These are phyloP conservation scores for Xylophagus ater DNA, from an alignment of 2,888 invertebrate species.

Conservation along the genomic window DNA sequence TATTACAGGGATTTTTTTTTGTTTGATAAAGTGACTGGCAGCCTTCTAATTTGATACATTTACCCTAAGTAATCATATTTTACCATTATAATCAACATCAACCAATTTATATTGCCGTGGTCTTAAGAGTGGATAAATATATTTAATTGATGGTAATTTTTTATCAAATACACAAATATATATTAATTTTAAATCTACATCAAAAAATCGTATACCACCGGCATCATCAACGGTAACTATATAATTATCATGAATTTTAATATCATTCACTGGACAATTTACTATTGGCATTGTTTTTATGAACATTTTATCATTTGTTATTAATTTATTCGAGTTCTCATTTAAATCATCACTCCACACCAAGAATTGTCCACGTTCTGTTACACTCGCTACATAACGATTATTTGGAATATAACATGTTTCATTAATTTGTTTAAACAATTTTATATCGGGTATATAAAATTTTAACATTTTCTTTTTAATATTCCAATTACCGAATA, in stretches of 20 bases:
- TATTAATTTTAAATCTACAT: slow-evolving; percentile 44
- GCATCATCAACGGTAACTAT: slow-evolving; percentile 44
- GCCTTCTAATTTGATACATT: too few relatives aligned
- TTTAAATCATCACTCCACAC: slow-evolving; percentile 44
- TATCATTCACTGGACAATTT: slow-evolving; percentile 39
- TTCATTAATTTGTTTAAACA: slow-evolving; percentile 28
- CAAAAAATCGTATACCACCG: slow-evolving; percentile 50
- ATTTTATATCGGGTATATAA: slow-evolving; percentile 16
- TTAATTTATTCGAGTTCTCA: slow-evolving; percentile 13
- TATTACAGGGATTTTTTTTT: too few relatives aligned
- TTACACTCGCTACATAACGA: slow-evolving; percentile 43
- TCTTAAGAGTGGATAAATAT: neutral
- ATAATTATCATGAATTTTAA: slow-evolving; percentile 45
- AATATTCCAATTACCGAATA: slow-evolving; percentile 14
- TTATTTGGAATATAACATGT: slow-evolving; percentile 43
- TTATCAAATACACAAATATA: slow-evolving; percentile 42
- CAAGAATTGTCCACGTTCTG: slow-evolving; percentile 41
- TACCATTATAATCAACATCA: slow-evolving; percentile 9
- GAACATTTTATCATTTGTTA: slow-evolving; percentile 11
- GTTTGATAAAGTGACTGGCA: too few relatives aligned
- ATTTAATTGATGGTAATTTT: slow-evolving; percentile 6
- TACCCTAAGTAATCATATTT: too few relatives aligned
- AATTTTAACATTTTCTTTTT: slow-evolving; percentile 22
- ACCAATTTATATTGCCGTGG: slow-evolving; percentile 7
- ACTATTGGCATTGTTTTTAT: slow-evolving; percentile 9